Evolutionary conservation across 2,797 vertebrate species (phyloP).

Genomic region (Lepilemur septentrionalis): DNA sequence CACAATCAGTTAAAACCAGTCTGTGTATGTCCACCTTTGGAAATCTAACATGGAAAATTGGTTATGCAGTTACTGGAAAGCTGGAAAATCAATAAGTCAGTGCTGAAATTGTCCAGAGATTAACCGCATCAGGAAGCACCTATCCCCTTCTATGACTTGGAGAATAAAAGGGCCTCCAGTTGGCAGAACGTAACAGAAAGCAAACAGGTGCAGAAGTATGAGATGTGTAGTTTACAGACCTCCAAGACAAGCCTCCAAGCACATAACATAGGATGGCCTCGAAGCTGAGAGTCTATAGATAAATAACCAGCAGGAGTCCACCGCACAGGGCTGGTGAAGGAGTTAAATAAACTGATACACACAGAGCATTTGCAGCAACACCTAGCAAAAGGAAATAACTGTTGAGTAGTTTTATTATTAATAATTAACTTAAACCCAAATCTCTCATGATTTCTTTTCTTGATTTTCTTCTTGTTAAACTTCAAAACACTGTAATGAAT

Average conservation of each 20-base stretch:
- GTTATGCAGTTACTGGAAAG: background rate
- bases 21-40: background rate
- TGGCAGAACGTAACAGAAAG: background rate
- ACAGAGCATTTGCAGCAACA: background rate
- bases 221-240: background rate
- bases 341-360: background rate
- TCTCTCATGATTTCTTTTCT: background rate
- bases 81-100: background rate
- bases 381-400: background rate
- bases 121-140: background rate
- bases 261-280: accelerated
- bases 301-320: background rate
- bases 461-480: background rate
- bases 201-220: accelerated
- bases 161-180: accelerated
- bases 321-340: no score
- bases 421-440: background rate
- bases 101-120: background rate
- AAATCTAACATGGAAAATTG: background rate
- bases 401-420: background rate
- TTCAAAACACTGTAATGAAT: background rate
- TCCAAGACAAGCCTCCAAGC: background rate
- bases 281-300: background rate
- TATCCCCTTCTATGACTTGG: background rate
- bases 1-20: background rate